A percentile compares a stretch with the other conserved stretches of the same genome.
phyloP scores from a whole-genome alignment of 2,888 invertebrate genomes.

The Nebria salina region DNA sequence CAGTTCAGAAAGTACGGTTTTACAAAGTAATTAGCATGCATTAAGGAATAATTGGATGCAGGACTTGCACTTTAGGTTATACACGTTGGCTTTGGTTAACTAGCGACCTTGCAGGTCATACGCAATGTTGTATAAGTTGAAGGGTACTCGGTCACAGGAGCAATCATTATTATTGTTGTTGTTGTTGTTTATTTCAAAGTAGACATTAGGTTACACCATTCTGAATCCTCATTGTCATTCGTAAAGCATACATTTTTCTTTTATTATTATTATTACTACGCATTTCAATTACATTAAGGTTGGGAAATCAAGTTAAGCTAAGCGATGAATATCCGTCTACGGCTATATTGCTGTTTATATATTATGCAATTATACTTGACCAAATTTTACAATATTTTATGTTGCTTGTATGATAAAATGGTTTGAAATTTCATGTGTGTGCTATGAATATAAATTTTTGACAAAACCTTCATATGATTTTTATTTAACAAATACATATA shows the following conservation, averaged over 20 bases:
- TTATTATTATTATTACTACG: not conserved
- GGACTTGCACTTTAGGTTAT: not conserved
- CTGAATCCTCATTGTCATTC: not conserved
- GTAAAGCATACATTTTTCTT: not conserved
- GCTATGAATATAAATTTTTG: not conserved
- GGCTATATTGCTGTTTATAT: not conserved
- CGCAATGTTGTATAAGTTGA: constrained; percentile 3
- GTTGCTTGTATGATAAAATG: not conserved
- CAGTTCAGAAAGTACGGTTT: constrained; percentile 28
- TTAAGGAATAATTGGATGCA: constrained; percentile 22
- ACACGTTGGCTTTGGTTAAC: not conserved
- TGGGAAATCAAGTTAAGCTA: too few relatives aligned
- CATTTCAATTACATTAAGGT: constrained; percentile 1
- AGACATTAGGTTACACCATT: not conserved
- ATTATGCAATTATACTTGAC: too few relatives aligned
- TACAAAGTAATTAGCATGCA: constrained; percentile 31
- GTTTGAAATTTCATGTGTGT: not conserved
- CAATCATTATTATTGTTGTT: not conserved
- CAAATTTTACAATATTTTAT: not conserved
- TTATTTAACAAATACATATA: not conserved
- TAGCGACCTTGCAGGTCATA: constrained; percentile 10
- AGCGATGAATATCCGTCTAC: not conserved
- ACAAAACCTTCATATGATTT: not conserved
- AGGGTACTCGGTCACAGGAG: constrained; percentile 3
- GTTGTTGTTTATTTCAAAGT: constrained; percentile 13